phyloP scores from a whole-genome alignment of 2,113 vertebrate genomes.

The Plectropomus leopardus region DNA sequence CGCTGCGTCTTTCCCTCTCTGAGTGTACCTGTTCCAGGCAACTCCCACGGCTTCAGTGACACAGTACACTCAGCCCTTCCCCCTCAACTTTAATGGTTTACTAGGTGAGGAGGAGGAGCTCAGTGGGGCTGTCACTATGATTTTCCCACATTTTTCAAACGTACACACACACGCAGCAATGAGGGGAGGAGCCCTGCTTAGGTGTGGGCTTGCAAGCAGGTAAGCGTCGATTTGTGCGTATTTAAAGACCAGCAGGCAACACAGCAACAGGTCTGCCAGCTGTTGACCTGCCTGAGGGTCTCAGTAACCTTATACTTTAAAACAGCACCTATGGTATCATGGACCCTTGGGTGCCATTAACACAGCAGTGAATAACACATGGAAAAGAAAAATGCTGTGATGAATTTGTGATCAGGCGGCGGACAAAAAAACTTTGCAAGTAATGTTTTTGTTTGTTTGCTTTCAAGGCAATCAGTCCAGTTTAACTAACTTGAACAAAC shows the following conservation, averaged over 20 bases:
- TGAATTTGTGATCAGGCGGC: background rate
- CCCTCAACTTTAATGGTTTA: constrained; percentile 58
- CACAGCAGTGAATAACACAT: background rate
- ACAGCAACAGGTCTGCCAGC: constrained; percentile 59
- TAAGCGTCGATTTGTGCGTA: constrained; percentile 50
- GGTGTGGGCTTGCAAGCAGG: constrained; percentile 63
- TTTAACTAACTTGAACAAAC: background rate
- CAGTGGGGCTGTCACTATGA: constrained; percentile 31
- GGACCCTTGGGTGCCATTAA: background rate
- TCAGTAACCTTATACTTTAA: constrained; percentile 51
- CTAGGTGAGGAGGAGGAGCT: constrained; percentile 64
- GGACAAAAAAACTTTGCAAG: background rate
- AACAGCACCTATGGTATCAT: background rate
- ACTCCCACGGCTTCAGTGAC: constrained; percentile 70
- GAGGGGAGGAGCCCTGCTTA: constrained; percentile 42
- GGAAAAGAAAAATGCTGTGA: background rate
- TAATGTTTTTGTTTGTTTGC: background rate
- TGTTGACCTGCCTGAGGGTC: constrained; percentile 52
- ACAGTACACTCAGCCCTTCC: constrained; percentile 58
- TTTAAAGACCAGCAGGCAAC: constrained; percentile 28
- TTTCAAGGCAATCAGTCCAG: background rate
- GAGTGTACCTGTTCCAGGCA: constrained; percentile 76
- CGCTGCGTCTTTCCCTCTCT: constrained; percentile 36
- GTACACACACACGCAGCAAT: background rate
- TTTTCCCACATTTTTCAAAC: constrained; percentile 77